phyloP scores from a whole-genome alignment of 2,888 invertebrate genomes.

The Timandra comae region DNA sequence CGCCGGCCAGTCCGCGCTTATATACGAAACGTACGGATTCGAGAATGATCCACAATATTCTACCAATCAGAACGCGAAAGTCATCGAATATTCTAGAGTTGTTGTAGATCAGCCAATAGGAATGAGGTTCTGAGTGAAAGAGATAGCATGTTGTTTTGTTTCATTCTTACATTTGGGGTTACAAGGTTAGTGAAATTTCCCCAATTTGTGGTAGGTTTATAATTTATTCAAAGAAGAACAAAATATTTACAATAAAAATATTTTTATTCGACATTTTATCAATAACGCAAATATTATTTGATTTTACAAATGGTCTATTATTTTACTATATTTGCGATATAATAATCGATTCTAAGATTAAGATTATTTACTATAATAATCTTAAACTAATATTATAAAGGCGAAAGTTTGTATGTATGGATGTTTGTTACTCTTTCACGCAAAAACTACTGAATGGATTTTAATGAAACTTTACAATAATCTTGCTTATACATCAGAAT shows the following conservation, averaged over 20 bases:
- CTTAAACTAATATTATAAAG: no score
- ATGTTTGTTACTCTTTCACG: no score
- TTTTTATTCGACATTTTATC: not conserved
- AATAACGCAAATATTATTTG: no score
- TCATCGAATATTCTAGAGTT: conserved; percentile 38
- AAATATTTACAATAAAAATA: no score
- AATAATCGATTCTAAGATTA: not conserved
- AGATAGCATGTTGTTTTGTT: conserved; percentile 10
- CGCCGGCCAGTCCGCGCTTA: conserved; percentile 38
- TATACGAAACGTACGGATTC: conserved; percentile 45
- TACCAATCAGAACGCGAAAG: conserved; percentile 35
- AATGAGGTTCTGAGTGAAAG: conserved; percentile 18
- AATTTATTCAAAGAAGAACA: no score
- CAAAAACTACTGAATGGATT: no score
- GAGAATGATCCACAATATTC: conserved; percentile 37
- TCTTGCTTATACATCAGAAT: no score
- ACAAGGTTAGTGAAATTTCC: conserved; percentile 14
- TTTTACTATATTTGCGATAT: no score
- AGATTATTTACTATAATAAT: not conserved
- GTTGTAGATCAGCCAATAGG: conserved; percentile 31
- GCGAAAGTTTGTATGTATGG: no score
- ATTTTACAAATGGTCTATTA: no score
- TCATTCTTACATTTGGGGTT: conserved; percentile 11
- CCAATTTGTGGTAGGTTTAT: no score
- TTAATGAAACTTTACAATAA: no score